phyloP scores from a whole-genome alignment of 2,113 vertebrate species.

The Chaetops frenatus region DNA sequence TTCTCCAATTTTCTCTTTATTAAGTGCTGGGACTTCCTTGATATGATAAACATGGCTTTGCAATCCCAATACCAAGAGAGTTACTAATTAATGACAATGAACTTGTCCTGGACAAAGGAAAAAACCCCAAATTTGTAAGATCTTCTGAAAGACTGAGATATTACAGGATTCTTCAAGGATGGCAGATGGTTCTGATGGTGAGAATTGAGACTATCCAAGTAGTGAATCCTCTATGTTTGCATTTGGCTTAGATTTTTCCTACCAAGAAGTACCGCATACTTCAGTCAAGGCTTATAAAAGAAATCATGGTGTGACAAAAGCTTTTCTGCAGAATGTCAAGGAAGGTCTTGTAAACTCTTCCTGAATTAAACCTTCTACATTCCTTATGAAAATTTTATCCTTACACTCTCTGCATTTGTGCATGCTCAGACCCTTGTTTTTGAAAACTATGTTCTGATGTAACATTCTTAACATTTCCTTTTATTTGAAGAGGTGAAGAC shows the following conservation, averaged over 20 bases:
- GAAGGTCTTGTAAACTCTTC: neutral
- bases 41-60: neutral
- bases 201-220: neutral
- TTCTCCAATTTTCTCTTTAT: neutral
- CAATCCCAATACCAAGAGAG: neutral
- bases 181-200: neutral
- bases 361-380: neutral
- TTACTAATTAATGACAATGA: neutral
- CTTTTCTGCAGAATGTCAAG: neutral
- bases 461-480: neutral
- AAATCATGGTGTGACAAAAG: neutral
- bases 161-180: neutral
- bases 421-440: neutral
- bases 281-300: neutral
- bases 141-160: neutral
- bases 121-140: neutral
- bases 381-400: neutral
- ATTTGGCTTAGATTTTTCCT: neutral
- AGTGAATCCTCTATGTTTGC: neutral
- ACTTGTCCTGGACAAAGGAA: fast-evolving
- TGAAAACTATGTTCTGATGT: neutral
- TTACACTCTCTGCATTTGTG: neutral
- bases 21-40: neutral
- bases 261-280: neutral
- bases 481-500: neutral